phyloP scores from a whole-genome alignment of 2,888 invertebrate genomes.

The Galerucella pusilla region DNA sequence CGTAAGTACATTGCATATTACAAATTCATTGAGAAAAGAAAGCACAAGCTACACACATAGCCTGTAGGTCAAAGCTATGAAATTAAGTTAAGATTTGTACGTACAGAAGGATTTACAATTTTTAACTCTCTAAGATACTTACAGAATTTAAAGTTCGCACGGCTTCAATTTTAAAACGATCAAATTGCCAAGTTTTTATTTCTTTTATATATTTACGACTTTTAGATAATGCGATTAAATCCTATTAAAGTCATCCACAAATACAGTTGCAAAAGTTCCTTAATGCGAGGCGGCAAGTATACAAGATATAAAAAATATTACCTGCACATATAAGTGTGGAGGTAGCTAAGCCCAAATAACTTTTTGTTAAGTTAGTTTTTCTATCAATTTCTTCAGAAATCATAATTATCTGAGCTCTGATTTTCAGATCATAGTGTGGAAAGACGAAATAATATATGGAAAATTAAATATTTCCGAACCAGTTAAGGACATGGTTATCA shows the following conservation, averaged over 20 bases:
- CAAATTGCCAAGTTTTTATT: background rate
- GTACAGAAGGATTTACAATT: background rate
- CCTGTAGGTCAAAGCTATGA: background rate
- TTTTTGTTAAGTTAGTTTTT: no score
- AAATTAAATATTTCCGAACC: slow-evolving; percentile 66
- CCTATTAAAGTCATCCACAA: no score
- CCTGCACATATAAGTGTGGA: no score
- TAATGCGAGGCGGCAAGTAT: no score
- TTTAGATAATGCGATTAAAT: no score
- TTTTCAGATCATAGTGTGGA: slow-evolving; percentile 69
- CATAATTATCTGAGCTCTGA: no score
- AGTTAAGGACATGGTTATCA: slow-evolving; percentile 71
- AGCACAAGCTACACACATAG: background rate
- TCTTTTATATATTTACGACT: no score
- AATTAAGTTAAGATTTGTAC: background rate
- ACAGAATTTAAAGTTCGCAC: background rate
- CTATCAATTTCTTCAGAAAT: no score
- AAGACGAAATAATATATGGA: slow-evolving; percentile 68
- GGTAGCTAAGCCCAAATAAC: no score
- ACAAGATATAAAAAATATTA: no score
- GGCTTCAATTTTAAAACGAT: background rate
- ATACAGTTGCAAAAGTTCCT: no score
- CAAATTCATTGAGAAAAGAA: no score
- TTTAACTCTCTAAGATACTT: background rate
- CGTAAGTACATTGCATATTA: slow-evolving; percentile 63